Conservation (phyloP, 2,888 invertebrate species). For the Lepeophtheirus nordmannii region DNA sequence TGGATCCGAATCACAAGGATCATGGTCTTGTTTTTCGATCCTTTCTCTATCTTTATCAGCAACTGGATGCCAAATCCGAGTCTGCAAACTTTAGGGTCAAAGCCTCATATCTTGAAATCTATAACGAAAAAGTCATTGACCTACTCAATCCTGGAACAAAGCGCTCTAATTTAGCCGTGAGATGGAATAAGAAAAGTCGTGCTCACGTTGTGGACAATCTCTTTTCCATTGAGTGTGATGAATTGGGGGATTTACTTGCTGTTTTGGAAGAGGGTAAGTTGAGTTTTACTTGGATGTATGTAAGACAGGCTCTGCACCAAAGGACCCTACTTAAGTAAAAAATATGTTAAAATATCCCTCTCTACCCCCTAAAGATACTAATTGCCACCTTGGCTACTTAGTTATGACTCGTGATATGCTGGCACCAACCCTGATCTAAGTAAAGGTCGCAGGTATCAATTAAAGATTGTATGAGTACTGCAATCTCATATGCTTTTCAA, state of each 20-base stretch:
- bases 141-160: constrained; percentile 52
- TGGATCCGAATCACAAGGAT: constrained; percentile 39
- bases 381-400: no score
- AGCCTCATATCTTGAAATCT: constrained; percentile 87
- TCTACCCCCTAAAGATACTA: no score
- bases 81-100: constrained; percentile 61
- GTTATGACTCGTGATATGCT: no score
- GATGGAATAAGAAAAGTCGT: constrained; percentile 83
- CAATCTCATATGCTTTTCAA: no score
- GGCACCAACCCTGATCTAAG: no score
- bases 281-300: not conserved
- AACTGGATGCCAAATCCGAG: constrained; percentile 57
- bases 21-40: constrained; percentile 79
- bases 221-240: constrained; percentile 87
- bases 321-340: constrained; percentile 10
- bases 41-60: constrained; percentile 71
- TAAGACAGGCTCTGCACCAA: constrained; percentile 13
- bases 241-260: constrained; percentile 75
- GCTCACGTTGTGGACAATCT: constrained; percentile 90
- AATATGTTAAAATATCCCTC: no score
- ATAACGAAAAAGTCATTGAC: constrained; percentile 73
- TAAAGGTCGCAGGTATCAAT: no score
- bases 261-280: constrained; percentile 76
- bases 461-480: no score
- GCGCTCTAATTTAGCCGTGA: constrained; percentile 64